Evolutionary conservation across 2,113 vertebrate genomes (phyloP), one percentile per base, ranked within the genome.

Genomic region (Bostrychus sinensis): DNA sequence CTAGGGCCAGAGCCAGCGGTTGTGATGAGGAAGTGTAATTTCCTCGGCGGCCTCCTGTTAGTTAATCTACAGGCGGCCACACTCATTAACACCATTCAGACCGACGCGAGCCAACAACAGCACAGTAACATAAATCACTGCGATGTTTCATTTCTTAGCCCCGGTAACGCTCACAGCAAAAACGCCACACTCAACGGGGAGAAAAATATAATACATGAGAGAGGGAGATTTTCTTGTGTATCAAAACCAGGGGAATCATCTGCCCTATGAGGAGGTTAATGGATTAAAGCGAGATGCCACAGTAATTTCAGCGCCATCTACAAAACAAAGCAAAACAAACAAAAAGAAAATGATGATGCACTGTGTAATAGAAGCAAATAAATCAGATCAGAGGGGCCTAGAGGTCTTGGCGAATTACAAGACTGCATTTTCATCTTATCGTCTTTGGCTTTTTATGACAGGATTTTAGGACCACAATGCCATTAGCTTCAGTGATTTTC

Each of bases 51-150:
- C 81, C 82, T 78, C 77, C 81, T 60, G 86, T 88, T 88, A 89
- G 80, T 89, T 90, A 83, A 90, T 91, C 88, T 87, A 80, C 89
- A 87, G 84, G 83, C 88, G 72, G 84, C 83, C 68, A 57, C 77
- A 60, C 87, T 91, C 89, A 91, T 91, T 89, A 91, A 87, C 88
- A 84, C 84, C 83, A 66, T 80, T 87, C 86, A 81, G 83, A 70
- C 83, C 76, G 66, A 70, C 80, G 64, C 75, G 79, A 89, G 86
- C 85, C 88, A 87, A 82, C 88, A 75, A 53, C 39, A 69, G 84
- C 80, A 63, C 58, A 57, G 80, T 75, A 68, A 70, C 90, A 91
- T 92, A 88, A 89, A 90, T 90, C 89, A 87, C 82, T 62, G 62
- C 62, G 86, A 81, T 83, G 14, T 82, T 88, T 85, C 66, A 86